Base-by-base conservation (phyloP, 2,888 invertebrate genomes). In the Mesorhabditis belari region DNA sequence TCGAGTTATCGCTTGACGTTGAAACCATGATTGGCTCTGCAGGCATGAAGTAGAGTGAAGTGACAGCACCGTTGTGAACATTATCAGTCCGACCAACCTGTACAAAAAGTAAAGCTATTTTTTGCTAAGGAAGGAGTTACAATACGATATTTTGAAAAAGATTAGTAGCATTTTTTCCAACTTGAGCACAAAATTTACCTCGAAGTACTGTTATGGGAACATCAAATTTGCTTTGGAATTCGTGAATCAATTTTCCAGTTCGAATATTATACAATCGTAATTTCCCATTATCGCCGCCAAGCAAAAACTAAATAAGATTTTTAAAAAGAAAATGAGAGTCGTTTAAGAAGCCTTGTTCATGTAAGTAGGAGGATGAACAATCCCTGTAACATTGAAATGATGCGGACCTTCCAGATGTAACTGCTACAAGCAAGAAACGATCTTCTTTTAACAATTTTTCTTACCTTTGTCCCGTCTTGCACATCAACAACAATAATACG, bases 291-390 rank as follows among this genome's bases (percentile, higher is more conserved):
- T 61, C 49, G n/a, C 69, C 67, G 12, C 75, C 78, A 17, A 77
- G 26, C 1, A 78, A 54, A 44, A 78, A 62, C 76, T 77, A 61
- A 61, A 69, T n/a, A n/a, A n/a, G n/a, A 19, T 55, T 12, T 17
- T 9, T 51, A 25, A 55, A 49, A 19, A 57, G 27, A 49, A 53
- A 25, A 5, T n/a, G 24, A 57, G 12, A 23, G 25, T 21, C 17
- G 5, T 25, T 19, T 24, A 50, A n/a, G n/a, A n/a, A 28, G 96
- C 86, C 81, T 98, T 98, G 81, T 98, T 96, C 19, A 93, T 82
- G 81, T 96, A 98, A 0, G 95, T 92, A 25, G 87, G 88, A 0
- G 96, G 98, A 85, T 98, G 98, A 61, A 89, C 85, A n/a, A 94
- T 68, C 0, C 90, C 85, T 0, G 89, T 88, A 28, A 95, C 87